Base-by-base conservation (phyloP, 2,888 invertebrate species). In the Xestia c-nigrum region DNA sequence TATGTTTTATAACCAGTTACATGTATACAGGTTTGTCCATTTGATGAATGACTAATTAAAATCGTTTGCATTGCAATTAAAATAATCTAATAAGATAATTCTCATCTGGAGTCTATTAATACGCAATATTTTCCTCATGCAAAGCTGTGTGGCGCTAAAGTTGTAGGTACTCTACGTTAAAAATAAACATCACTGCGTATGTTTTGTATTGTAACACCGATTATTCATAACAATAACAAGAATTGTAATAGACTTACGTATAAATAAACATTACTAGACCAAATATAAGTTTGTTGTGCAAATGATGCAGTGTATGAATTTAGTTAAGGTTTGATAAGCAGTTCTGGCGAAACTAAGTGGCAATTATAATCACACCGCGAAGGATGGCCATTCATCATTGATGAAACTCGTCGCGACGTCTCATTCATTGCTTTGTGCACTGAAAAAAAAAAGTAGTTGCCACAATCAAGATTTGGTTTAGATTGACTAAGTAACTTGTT, bases 361-460 rank as follows among this genome's bases (percentile, higher is more conserved):
- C 83, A 85, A 81, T 86, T 86, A 82, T 84, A 86, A 85, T 85
- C 72, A 85, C 76, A 77, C 81, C 74, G 79, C 82, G 74, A 83
- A 85, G 80, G 85, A 81, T 77, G 74, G 70, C 73, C 89, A 94
- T 95, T 91, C 91, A 93, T 95, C 95, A 94, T 92, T 94, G 92
- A 94, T 94, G 94, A 93, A 94, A 94, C 93, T 91, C 91, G 93
- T 92, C 86, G 92, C 87, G 94, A 93, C 93, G 93, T 91, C 90
- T 93, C 91, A 91, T 93, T 91, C 91, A 92, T 92, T 89, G 91
- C 83, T 85, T 85, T 88, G 73, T n/a, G n/a, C n/a, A n/a, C n/a
- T n/a, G n/a, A n/a, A n/a, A n/a, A n/a, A n/a, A n/a, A n/a, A n/a
- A n/a, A n/a, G n/a, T n/a, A n/a, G n/a, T n/a, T n/a, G n/a, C n/a